phyloP scores from a whole-genome alignment of 2,888 invertebrate species.

The Acleris cristana region DNA sequence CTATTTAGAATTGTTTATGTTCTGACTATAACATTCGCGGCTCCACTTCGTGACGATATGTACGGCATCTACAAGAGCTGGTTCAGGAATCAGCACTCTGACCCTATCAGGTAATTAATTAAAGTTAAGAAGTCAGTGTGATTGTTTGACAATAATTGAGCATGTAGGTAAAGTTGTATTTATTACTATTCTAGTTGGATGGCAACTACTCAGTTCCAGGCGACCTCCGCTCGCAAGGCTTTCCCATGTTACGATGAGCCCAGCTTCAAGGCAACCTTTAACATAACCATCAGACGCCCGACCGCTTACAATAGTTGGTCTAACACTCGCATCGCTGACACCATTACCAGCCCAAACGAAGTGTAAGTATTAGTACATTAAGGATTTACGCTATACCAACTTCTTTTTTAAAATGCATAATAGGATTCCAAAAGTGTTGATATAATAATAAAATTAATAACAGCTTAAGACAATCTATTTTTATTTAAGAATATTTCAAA shows the following conservation, averaged over 20 bases:
- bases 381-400: too few species aligned
- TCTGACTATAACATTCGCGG: constrained; percentile 57
- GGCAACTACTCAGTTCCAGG: constrained; percentile 88
- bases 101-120: constrained; percentile 51
- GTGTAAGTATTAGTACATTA: constrained; percentile 49
- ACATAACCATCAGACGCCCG: constrained; percentile 86
- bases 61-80: constrained; percentile 74
- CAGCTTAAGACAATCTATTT: too few species aligned
- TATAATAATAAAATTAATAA: too few species aligned
- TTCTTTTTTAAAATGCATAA: too few species aligned
- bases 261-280: constrained; percentile 90
- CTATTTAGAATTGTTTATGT: constrained; percentile 49
- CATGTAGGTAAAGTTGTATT: background rate
- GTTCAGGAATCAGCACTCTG: constrained; percentile 57
- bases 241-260: constrained; percentile 94
- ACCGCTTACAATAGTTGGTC: constrained; percentile 74
- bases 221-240: constrained; percentile 86
- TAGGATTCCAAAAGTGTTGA: too few species aligned
- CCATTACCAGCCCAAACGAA: constrained; percentile 30
- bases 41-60: constrained; percentile 67
- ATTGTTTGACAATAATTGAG: background rate
- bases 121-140: too few species aligned
- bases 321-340: constrained; percentile 82
- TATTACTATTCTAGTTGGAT: constrained; percentile 70
- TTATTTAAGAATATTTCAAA: too few species aligned